Conservation (phyloP, 2,113 vertebrate species). For the Crocuta crocuta region DNA sequence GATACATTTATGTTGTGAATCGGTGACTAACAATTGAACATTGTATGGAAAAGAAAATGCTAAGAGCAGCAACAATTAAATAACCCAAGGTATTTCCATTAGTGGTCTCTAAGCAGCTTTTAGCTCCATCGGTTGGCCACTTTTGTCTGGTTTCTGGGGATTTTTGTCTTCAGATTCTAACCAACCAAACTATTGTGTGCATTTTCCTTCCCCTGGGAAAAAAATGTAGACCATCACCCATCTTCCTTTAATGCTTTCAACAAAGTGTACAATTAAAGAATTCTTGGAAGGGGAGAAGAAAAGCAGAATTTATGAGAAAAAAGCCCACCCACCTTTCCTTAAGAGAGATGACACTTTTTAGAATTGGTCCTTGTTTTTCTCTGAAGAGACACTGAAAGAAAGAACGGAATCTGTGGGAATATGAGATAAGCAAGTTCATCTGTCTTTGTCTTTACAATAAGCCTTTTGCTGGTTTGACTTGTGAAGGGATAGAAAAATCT, state of each 20-base stretch:
- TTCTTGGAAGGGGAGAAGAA: not conserved
- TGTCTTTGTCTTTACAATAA: not conserved
- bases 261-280: not conserved
- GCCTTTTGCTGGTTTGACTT: not conserved
- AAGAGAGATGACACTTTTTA: not conserved
- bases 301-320: not conserved
- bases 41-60: conserved; percentile 36
- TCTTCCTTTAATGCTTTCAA: conserved; percentile 9
- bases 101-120: not conserved
- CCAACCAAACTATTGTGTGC: not conserved
- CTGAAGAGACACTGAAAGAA: not conserved
- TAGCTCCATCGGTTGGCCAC: not conserved
- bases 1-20: not conserved
- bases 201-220: conserved; percentile 7
- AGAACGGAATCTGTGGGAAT: not conserved
- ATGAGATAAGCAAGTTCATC: not conserved
- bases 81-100: not conserved
- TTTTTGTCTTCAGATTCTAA: conserved; percentile 46
- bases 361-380: not conserved
- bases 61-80: conserved; percentile 5
- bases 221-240: not conserved
- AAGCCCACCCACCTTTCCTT: not conserved
- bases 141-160: not conserved
- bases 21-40: conserved; percentile 41
- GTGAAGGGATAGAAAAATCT: not conserved